A percentile compares a stretch with the other conserved stretches of the same genome.
These are phyloP conservation scores for Chaetodon trifascialis DNA, from an alignment of 2,113 vertebrate genomes.

Conservation along the genomic window DNA sequence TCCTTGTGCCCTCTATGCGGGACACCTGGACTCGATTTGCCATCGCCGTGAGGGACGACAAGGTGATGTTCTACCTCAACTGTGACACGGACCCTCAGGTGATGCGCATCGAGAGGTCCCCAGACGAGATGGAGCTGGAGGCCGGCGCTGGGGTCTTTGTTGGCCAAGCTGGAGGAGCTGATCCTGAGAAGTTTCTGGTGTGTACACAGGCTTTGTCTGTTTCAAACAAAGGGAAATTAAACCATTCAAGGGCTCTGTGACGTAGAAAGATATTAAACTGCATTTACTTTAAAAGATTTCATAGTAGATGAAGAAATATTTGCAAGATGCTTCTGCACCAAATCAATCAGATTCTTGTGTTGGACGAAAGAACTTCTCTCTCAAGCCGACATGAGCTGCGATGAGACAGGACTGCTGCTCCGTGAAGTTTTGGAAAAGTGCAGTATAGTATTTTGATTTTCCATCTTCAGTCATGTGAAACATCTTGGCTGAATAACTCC, in stretches of 20 bases:
- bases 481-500: constrained; percentile 55
- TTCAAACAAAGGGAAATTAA: not conserved
- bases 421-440: constrained; percentile 2
- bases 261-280: not conserved
- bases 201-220: constrained; percentile 19
- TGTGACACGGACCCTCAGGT: constrained; percentile 86
- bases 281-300: constrained; percentile 2
- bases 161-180: constrained; percentile 91
- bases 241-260: not conserved
- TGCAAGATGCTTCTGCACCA: not conserved
- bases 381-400: not conserved
- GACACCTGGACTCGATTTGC: constrained; percentile 91
- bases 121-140: constrained; percentile 89
- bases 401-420: constrained; percentile 8
- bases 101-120: constrained; percentile 83
- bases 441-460: constrained; percentile 36
- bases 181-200: constrained; percentile 93
- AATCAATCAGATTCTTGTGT: not conserved
- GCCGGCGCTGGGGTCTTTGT: constrained; percentile 90
- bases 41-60: constrained; percentile 86
- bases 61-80: constrained; percentile 88
- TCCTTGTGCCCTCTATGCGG: constrained; percentile 86
- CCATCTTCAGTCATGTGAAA: constrained; percentile 40
- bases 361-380: not conserved
- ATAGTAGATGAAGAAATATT: not conserved